Evolutionary conservation across 2,113 vertebrate genomes (phyloP).

Genomic region (Ceyx melanurus): DNA sequence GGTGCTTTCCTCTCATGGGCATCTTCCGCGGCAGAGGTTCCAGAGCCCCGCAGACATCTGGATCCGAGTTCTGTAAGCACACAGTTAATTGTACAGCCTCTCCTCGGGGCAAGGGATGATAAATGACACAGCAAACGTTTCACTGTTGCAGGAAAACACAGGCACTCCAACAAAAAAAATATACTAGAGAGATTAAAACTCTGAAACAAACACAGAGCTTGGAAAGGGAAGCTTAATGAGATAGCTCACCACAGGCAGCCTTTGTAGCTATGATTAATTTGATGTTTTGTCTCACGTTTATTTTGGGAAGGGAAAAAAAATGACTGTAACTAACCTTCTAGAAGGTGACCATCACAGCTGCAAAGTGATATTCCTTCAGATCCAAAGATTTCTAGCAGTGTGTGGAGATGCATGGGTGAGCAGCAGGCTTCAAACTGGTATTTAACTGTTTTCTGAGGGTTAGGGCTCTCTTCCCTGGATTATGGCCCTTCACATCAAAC

Average conservation of each 20-base stretch:
- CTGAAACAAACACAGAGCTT: background rate
- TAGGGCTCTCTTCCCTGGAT: background rate
- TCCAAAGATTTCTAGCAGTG: background rate
- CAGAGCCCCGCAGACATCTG: background rate
- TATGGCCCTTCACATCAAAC: background rate
- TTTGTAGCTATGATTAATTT: background rate
- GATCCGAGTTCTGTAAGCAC: background rate
- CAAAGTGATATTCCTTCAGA: background rate
- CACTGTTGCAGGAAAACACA: background rate
- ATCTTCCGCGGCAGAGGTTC: background rate
- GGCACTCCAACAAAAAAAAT: background rate
- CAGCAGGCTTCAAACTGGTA: background rate
- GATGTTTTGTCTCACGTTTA: background rate
- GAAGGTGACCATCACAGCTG: background rate
- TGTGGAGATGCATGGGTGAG: background rate
- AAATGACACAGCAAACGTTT: constrained; percentile 1
- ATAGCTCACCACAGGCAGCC: background rate
- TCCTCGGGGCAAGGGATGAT: background rate
- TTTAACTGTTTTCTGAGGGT: background rate
- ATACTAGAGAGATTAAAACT: background rate
- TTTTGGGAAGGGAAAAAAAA: background rate
- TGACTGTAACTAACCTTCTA: background rate
- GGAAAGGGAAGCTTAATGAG: constrained; percentile 10
- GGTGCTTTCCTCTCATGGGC: background rate
- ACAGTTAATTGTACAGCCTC: background rate